A percentile compares a stretch with the other conserved stretches of the same genome.
Evolutionary conservation across 2,888 invertebrate species (phyloP).

Genomic region (Cyaniris semiargus): DNA sequence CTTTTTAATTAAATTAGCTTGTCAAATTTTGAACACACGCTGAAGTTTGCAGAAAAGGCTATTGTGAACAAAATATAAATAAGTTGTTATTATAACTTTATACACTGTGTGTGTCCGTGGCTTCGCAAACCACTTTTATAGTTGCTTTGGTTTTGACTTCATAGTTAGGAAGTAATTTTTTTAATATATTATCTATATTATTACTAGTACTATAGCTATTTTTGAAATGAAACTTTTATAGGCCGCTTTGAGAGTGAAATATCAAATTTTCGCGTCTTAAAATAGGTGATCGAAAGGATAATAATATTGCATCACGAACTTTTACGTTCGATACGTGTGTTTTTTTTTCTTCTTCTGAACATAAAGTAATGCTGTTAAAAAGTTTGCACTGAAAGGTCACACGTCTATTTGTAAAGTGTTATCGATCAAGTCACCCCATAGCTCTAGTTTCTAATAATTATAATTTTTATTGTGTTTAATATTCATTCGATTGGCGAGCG

Average conservation of each 20-base stretch:
- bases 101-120: too few relatives aligned
- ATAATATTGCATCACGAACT: background rate
- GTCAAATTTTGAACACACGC: constrained; percentile 37
- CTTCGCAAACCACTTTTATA: too few relatives aligned
- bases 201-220: too few relatives aligned
- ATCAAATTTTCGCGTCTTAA: background rate
- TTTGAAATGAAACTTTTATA: background rate
- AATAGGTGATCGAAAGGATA: background rate
- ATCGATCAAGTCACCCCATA: too few relatives aligned
- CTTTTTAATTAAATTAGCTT: constrained; percentile 16
- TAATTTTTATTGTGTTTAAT: constrained; percentile 59
- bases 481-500: constrained; percentile 64
- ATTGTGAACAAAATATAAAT: constrained; percentile 38
- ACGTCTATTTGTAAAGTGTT: too few relatives aligned
- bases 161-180: too few relatives aligned
- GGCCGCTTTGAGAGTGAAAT: background rate
- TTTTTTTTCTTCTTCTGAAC: background rate
- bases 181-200: too few relatives aligned
- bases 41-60: constrained; percentile 60
- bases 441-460: background rate
- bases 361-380: too few relatives aligned
- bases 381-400: too few relatives aligned
- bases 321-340: background rate
- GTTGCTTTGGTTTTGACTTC: too few relatives aligned
- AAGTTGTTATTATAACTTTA: background rate